Evolutionary conservation across 1,140 invertebrate species (phyloP).

Genomic region (Drosophila mojavensis): DNA sequence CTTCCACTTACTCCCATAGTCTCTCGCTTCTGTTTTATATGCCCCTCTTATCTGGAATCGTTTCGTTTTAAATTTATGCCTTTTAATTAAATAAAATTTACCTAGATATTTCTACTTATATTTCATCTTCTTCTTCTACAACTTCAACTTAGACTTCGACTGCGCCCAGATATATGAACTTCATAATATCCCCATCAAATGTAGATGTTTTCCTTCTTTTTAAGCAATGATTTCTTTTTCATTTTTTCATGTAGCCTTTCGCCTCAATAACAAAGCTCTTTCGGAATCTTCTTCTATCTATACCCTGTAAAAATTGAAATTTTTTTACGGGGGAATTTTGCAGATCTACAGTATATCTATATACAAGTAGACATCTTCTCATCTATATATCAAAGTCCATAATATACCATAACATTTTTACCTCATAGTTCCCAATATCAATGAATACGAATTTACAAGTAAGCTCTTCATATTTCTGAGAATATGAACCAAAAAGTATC

Average conservation of each 20-base stretch:
- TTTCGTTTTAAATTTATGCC: slow-evolving; percentile 74
- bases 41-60: slow-evolving; percentile 10
- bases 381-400: too few species aligned
- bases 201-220: slow-evolving; percentile 56
- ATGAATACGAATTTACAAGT: too few species aligned
- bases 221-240: slow-evolving; percentile 40
- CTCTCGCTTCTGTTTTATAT: slow-evolving; percentile 62
- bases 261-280: not conserved
- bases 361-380: too few species aligned
- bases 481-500: too few species aligned
- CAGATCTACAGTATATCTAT: too few species aligned
- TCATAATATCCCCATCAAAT: slow-evolving; percentile 75
- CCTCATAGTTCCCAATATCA: too few species aligned
- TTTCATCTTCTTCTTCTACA: not conserved
- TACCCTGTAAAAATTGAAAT: not conserved
- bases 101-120: slow-evolving; percentile 26
- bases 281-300: not conserved
- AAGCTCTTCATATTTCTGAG: too few species aligned
- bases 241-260: not conserved
- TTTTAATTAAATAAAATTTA: slow-evolving; percentile 82
- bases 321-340: not conserved
- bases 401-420: too few species aligned
- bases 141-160: not conserved
- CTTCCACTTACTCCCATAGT: slow-evolving; percentile 1
- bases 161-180: slow-evolving; percentile 53